phyloP scores from a whole-genome alignment of 2,113 vertebrate species.

The Ia io region DNA sequence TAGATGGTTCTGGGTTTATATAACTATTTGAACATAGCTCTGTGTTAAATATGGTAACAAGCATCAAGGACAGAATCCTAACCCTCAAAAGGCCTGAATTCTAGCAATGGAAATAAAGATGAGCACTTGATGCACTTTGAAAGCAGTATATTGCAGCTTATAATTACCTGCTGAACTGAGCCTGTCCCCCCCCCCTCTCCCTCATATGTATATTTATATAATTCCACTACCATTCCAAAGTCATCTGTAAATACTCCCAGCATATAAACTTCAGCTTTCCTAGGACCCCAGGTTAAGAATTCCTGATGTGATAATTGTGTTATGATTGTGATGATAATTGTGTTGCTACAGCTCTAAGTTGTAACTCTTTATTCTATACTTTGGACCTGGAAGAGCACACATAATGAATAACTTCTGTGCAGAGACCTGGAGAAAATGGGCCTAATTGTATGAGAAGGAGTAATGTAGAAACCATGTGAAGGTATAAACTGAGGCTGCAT shows the following conservation, averaged over 20 bases:
- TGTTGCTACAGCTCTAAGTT: neutral
- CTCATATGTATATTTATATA: neutral
- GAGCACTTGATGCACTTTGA: neutral
- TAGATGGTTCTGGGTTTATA: neutral
- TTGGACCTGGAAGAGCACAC: neutral
- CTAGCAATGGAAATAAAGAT: conserved; percentile 1
- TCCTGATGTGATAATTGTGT: neutral
- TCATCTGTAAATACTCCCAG: neutral
- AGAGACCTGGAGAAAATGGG: neutral
- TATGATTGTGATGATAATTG: neutral
- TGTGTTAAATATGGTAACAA: neutral
- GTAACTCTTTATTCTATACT: neutral
- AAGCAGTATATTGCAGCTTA: neutral
- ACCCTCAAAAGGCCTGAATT: neutral
- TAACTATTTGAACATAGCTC: neutral
- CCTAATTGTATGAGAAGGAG: neutral
- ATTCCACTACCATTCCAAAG: neutral
- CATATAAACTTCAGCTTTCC: neutral
- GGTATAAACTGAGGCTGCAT: neutral
- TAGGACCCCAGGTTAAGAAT: neutral
- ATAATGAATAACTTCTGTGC: neutral
- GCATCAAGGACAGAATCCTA: neutral
- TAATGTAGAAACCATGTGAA: neutral
- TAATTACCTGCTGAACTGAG: neutral
- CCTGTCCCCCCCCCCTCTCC: neutral